phyloP scores from a whole-genome alignment of 2,797 vertebrate genomes.

The Naso thynnoides region DNA sequence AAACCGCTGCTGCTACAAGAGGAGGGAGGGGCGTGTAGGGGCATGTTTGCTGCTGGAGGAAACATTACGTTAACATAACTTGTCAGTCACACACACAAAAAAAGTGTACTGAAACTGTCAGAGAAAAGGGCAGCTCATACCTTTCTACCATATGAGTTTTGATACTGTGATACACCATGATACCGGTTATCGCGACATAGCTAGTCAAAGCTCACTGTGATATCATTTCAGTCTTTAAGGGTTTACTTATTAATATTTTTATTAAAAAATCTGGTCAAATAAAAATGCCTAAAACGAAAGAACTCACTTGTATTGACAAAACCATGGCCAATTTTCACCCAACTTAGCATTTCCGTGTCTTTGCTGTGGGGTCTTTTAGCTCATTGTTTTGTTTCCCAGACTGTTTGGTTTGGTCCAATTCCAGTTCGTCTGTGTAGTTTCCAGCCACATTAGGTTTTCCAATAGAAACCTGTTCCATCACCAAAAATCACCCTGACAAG shows the following conservation, averaged over 20 bases:
- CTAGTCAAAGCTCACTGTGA: background rate
- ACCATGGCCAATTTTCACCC: too few species aligned
- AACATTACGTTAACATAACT: too few species aligned
- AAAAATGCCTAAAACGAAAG: background rate
- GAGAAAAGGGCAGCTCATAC: too few species aligned
- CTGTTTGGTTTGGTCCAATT: background rate
- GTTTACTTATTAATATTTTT: background rate
- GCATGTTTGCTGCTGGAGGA: too few species aligned
- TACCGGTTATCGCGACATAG: too few species aligned
- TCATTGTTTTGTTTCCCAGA: constrained; percentile 2
- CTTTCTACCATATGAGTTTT: too few species aligned
- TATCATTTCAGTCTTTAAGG: constrained; percentile 2
- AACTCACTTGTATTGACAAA: background rate
- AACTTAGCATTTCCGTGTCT: constrained; percentile 16
- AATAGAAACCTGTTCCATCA: background rate
- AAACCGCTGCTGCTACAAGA: too few species aligned
- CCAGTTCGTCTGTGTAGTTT: background rate
- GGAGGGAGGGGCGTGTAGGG: too few species aligned
- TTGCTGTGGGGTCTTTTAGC: constrained; percentile 11
- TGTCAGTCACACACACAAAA: too few species aligned
- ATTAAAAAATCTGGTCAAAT: background rate
- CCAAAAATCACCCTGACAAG: background rate
- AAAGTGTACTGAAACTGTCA: too few species aligned
- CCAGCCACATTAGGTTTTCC: background rate
- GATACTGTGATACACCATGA: too few species aligned